Evolutionary conservation across 2,113 vertebrate genomes (phyloP), one percentile per base, ranked within the genome.

Genomic region (Ondatra zibethicus): DNA sequence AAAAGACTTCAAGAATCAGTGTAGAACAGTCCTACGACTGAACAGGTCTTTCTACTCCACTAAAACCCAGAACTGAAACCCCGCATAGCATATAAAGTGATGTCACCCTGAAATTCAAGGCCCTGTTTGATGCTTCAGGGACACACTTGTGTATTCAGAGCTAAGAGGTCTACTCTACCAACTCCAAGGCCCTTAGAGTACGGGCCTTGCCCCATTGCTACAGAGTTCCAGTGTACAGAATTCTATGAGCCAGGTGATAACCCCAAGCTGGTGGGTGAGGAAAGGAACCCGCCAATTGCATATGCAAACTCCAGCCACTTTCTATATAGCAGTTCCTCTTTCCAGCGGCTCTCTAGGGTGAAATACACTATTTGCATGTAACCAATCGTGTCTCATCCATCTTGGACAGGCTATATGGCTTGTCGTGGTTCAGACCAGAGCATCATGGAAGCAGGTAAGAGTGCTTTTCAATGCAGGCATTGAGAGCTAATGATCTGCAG

Each of bases 121-220:
- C 27, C 58, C 33, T 75, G 16, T 45, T 21, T n/a, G n/a, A 55
- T 39, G 66, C 33, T 68, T 14, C 7, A 82, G 63, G 82, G 7
- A 33, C 47, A 58, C 55, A 77, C 17, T 31, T 68, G 50, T 55
- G 23, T 27, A 31, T 61, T 58, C 14, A 13, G 39, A 80, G 72
- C 50, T 68, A 6, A 4, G 45, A 16, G 33, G 50, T 29, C 45
- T 76, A 42, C 31, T 36, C 31, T 1, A 36, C 50, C 61, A 42
- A 50, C 45, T 27, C 25, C 61, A n/a, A 1, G 12, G 17, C 14
- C 12, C 42, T 21, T 66, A 47, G 17, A 68, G 7, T 12, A 6
- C 1, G 7, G 9, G 8, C 45, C 45, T 31, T 5, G 13, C 1
- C 19, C 55, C 17, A 0, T 52, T 39, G 1, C 36, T 86, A 72